Conservation (phyloP, 1,140 invertebrate genomes). For the Drosophila miranda region DNA sequence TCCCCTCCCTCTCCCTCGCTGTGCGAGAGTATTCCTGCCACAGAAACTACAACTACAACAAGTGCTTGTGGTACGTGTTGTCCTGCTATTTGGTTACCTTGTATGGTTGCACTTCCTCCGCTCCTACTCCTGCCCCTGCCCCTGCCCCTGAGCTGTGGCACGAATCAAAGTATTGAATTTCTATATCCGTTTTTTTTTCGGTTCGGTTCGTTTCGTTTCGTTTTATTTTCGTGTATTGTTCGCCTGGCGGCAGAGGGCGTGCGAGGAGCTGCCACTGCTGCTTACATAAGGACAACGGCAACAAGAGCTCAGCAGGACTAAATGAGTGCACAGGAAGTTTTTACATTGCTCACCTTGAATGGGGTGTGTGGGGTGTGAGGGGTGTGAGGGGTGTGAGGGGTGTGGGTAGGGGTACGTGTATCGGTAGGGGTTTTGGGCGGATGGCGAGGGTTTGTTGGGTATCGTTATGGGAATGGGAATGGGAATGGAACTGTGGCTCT, state of each 20-base stretch:
- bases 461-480: conserved; percentile 14
- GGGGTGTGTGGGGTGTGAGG: conserved; percentile 27
- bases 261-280: conserved; percentile 39
- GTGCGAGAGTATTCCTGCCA: conserved; percentile 4
- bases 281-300: conserved; percentile 59
- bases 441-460: conserved; percentile 1
- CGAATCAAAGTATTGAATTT: conserved; percentile 82
- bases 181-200: conserved; percentile 79
- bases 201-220: conserved; percentile 25
- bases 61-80: conserved; percentile 77
- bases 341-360: conserved; percentile 74
- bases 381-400: background rate
- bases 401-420: no score
- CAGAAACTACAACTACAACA: conserved; percentile 25
- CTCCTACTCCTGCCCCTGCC: conserved; percentile 21
- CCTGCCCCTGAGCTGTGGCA: conserved; percentile 55
- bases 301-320: conserved; percentile 51
- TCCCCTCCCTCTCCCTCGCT: background rate
- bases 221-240: conserved; percentile 48
- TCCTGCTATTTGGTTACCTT: conserved; percentile 80
- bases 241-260: conserved; percentile 40
- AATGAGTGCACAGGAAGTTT: conserved; percentile 80
- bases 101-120: conserved; percentile 77
- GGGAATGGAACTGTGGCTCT: conserved; percentile 19
- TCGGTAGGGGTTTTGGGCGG: background rate